Base-by-base conservation (phyloP, 2,888 invertebrate genomes). In the Epinotia ramella region DNA sequence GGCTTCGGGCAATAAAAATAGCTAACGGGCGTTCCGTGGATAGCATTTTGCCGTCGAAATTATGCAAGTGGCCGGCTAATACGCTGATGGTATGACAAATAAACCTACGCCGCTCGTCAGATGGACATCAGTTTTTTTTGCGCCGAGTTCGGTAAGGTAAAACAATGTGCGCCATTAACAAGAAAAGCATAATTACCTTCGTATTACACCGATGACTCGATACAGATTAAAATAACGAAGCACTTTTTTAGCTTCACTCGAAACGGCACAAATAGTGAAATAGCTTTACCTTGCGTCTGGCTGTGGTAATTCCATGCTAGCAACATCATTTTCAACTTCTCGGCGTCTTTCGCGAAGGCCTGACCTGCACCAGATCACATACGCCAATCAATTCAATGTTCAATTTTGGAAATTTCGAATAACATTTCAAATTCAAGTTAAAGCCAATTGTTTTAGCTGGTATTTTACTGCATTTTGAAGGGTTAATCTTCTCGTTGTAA, bases 221-320 rank as follows among this genome's bases (percentile, higher is more conserved):
- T 71, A 71, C 44, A 24, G 33, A 74, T 64, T 64, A 65, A 74
- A 28, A 75, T 71, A 71, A 49, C 62, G 56, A 72, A 67, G 66
- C 46, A 70, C 64, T 53, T 60, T 73, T 56, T 62, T 13, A 57
- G 40, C 57, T 28, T 65, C 67, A 76, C 72, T 67, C 66, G 56
- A 63, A 49, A 73, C 73, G 33, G 33, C 60, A 60, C 73, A 73
- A 73, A 76, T 76, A 76, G 44, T 66, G 66, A 84, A 82, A 79
- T 73, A 79, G 75, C 79, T 70, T 95, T 95, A 95, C 96, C 96
- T 96, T 95, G 96, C 86, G 95, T 93, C 89, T 97, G 97, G 95
- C 96, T 96, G 95, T 97, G 97, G 95, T 97, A 97, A 96, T 97
- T 97, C 97, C 97, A 97, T 88, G 97, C 97, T 89, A 97, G 96